phyloP scores from a whole-genome alignment of 2,888 invertebrate species.

The Nowickia ferox region DNA sequence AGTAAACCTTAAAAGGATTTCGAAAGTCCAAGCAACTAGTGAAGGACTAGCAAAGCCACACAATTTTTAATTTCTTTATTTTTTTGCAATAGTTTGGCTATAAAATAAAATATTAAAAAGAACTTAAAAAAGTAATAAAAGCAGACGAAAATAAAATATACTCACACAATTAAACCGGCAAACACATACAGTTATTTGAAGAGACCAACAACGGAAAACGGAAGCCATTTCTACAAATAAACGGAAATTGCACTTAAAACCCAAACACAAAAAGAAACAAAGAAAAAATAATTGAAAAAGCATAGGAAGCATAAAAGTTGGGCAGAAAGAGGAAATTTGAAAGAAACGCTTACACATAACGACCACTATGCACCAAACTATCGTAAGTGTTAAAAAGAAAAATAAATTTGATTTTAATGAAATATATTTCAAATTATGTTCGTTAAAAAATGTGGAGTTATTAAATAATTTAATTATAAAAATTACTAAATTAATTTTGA shows the following conservation, averaged over 20 bases:
- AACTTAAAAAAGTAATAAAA: conserved; percentile 41
- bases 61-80: not conserved
- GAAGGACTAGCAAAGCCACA: not conserved
- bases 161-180: conserved; percentile 47
- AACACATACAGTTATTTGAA: conserved; percentile 37
- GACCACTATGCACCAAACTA: no score
- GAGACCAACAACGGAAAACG: conserved; percentile 63
- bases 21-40: conserved; percentile 15
- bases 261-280: conserved; percentile 13
- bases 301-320: conserved; percentile 24
- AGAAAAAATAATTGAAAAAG: not conserved
- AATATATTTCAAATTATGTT: no score
- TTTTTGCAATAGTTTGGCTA: conserved; percentile 3
- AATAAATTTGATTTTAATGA: no score
- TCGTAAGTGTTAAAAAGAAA: no score
- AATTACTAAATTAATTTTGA: no score
- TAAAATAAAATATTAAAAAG: conserved; percentile 46
- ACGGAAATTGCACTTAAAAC: conserved; percentile 70
- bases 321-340: not conserved
- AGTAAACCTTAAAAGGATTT: conserved; percentile 15
- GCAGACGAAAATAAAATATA: conserved; percentile 53
- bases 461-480: no score
- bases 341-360: not conserved
- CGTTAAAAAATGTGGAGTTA: no score
- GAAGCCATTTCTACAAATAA: conserved; percentile 68